These are phyloP conservation scores for Agonopterix heracliana DNA, from an alignment of 2,888 invertebrate genomes.

Conservation along the genomic window DNA sequence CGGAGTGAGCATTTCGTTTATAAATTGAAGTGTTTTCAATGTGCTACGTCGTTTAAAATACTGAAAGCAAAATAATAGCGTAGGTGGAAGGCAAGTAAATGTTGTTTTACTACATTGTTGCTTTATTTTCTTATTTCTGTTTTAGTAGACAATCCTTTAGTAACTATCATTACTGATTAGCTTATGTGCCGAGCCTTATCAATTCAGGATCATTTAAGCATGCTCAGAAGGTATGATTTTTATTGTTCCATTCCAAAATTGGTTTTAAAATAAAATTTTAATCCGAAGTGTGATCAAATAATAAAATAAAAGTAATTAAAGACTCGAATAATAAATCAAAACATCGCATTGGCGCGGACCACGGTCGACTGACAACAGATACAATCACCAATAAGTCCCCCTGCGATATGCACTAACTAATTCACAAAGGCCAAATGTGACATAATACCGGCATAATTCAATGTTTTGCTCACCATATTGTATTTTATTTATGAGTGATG, in stretches of 20 bases:
- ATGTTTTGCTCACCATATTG: constrained; percentile 78
- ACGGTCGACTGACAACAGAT: constrained; percentile 50
- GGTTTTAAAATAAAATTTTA: too few relatives aligned
- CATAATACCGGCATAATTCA: constrained; percentile 76
- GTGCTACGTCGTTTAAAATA: constrained; percentile 18
- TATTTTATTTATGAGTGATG: constrained; percentile 77
- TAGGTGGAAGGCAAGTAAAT: not conserved
- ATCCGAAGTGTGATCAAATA: not conserved
- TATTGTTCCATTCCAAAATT: too few relatives aligned
- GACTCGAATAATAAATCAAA: constrained; percentile 40
- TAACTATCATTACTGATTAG: too few relatives aligned
- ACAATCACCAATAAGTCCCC: constrained; percentile 60
- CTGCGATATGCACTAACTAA: constrained; percentile 55
- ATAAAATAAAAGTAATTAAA: constrained; percentile 2
- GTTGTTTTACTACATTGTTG: not conserved
- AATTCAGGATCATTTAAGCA: too few relatives aligned
- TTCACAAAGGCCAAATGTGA: constrained; percentile 76
- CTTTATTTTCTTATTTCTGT: not conserved
- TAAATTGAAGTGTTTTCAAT: constrained; percentile 45
- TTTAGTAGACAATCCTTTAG: too few relatives aligned
- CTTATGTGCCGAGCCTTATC: too few relatives aligned
- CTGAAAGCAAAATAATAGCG: not conserved
- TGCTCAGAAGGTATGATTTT: too few relatives aligned
- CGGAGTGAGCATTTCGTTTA: constrained; percentile 45
- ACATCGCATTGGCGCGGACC: constrained; percentile 17